Percentiles rank a stretch among this genome's conserved stretches.
phyloP scores from a whole-genome alignment of 2,797 vertebrate genomes.

The Merluccius polli region DNA sequence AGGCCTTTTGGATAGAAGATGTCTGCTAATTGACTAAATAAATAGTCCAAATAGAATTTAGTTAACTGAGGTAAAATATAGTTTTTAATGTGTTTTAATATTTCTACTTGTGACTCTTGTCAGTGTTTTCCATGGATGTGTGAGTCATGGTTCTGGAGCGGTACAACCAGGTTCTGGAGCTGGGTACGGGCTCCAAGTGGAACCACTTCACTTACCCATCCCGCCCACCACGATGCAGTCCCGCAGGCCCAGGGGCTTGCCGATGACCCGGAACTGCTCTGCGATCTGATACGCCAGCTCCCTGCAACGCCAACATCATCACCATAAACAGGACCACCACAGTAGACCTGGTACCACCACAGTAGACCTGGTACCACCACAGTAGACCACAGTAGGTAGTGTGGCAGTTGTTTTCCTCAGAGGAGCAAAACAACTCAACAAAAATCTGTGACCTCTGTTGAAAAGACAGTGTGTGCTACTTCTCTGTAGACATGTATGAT shows the following conservation, averaged over 20 bases:
- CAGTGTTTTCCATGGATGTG: not conserved
- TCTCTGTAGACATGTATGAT: not conserved
- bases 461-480: no score
- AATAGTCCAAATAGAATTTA: not conserved
- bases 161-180: no score
- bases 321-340: not conserved
- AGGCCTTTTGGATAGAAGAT: no score
- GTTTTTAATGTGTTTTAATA: not conserved
- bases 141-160: not conserved
- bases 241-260: constrained; percentile 87
- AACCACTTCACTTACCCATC: constrained; percentile 80
- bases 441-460: no score
- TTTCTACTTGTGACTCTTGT: not conserved
- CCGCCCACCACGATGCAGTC: constrained; percentile 92
- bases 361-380: no score
- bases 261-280: constrained; percentile 91
- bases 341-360: no score
- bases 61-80: not conserved
- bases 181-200: not conserved
- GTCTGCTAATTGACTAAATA: no score
- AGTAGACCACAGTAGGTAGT: not conserved
- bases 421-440: not conserved
- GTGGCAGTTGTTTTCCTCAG: not conserved
- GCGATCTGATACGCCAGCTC: constrained; percentile 96
- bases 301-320: constrained; percentile 59